A percentile compares a stretch with the other conserved stretches of the same genome.
Evolutionary conservation across 1,140 invertebrate species (phyloP).

Genomic region (Cotesia vestalis): DNA sequence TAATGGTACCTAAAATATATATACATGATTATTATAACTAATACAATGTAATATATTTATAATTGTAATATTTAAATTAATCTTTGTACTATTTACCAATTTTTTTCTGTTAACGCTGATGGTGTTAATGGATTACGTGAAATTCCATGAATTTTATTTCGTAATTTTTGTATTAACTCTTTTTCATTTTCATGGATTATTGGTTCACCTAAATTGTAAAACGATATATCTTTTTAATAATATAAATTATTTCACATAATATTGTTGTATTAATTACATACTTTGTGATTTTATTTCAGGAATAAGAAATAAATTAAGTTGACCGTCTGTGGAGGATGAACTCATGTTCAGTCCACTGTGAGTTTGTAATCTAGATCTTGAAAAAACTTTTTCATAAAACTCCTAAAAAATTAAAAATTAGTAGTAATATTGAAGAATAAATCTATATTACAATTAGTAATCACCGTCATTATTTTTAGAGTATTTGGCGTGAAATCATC

Average conservation of each 20-base stretch:
- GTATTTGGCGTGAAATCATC: constrained; percentile 75
- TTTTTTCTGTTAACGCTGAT: constrained; percentile 74
- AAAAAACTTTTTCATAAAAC: constrained; percentile 73
- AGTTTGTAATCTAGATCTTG: constrained; percentile 75
- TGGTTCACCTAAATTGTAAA: constrained; percentile 65
- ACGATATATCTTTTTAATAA: constrained; percentile 12
- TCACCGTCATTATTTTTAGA: constrained; percentile 74
- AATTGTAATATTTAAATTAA: neutral
- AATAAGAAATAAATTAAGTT: constrained; percentile 78
- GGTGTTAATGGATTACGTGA: constrained; percentile 73
- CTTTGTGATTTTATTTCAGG: constrained; percentile 72
- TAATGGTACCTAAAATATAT: constrained; percentile 74
- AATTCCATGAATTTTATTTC: constrained; percentile 75
- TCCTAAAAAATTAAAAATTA: constrained; percentile 59
- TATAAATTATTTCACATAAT: constrained; percentile 8
- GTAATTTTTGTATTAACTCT: constrained; percentile 72
- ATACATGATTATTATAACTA: constrained; percentile 36
- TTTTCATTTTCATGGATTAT: constrained; percentile 75
- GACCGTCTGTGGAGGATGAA: constrained; percentile 66
- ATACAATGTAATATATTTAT: constrained; percentile 25
- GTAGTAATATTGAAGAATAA: no score
- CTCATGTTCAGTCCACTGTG: constrained; percentile 74
- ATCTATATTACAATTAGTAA: neutral
- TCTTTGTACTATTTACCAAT: constrained; percentile 66
- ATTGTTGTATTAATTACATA: constrained; percentile 49